A percentile compares a stretch with the other conserved stretches of the same genome.
These are phyloP conservation scores for Climacteris rufus DNA, from an alignment of 2,113 vertebrate species.

Conservation along the genomic window DNA sequence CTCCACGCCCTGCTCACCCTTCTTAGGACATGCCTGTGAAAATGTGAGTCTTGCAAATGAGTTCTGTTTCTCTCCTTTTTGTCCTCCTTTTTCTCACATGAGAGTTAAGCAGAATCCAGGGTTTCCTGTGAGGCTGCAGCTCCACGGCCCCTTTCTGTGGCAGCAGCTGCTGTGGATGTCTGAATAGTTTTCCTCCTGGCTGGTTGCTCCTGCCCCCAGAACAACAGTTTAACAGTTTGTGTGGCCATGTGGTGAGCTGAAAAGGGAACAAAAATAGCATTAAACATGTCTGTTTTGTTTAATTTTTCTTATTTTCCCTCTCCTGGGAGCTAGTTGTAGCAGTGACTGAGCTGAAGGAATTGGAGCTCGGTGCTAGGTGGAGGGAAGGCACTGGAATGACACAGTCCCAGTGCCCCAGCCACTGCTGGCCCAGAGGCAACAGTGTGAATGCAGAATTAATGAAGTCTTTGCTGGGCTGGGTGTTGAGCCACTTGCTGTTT, in stretches of 20 bases:
- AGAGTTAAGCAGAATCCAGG: background rate
- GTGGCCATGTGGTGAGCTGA: background rate
- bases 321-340: background rate
- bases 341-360: background rate
- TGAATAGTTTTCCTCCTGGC: background rate
- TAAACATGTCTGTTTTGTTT: background rate
- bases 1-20: background rate
- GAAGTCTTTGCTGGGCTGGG: background rate
- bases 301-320: background rate
- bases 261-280: background rate
- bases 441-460: background rate
- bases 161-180: background rate
- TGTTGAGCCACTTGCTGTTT: background rate
- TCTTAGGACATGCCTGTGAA: accelerated
- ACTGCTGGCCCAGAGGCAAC: background rate
- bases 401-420: background rate
- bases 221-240: background rate
- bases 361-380: background rate
- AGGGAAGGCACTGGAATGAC: background rate
- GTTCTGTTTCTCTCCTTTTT: background rate
- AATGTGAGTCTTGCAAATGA: background rate
- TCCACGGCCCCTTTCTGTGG: background rate
- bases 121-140: background rate
- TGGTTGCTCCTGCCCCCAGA: background rate
- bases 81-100: background rate